Evolutionary conservation across 2,888 invertebrate genomes (phyloP).

Genomic region (Polyploca ridens): DNA sequence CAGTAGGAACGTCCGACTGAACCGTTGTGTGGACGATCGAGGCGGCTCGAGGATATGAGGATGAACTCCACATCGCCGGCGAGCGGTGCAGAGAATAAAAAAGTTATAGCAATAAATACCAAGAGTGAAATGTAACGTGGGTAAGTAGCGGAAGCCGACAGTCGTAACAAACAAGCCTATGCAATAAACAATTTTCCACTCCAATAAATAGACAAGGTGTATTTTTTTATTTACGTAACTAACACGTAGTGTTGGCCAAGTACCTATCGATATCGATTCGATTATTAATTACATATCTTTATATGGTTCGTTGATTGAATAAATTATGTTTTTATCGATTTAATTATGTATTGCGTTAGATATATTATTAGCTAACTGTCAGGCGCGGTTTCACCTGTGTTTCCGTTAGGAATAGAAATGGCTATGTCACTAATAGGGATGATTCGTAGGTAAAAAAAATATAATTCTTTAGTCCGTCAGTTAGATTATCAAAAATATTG

Average conservation of each 20-base stretch:
- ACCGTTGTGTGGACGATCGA: no score
- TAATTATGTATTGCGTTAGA: not conserved
- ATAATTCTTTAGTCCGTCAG: no score
- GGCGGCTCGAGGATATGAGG: no score
- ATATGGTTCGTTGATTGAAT: not conserved
- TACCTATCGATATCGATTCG: slow-evolving; percentile 12
- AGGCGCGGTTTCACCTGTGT: no score
- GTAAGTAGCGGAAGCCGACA: slow-evolving; percentile 17
- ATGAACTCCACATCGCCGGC: no score
- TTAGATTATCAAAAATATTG: no score
- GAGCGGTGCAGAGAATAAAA: no score
- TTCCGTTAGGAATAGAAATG: no score
- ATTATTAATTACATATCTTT: not conserved
- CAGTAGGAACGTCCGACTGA: no score
- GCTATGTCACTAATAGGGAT: no score
- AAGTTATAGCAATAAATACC: not conserved
- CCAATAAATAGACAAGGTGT: slow-evolving; percentile 25
- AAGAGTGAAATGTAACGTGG: not conserved
- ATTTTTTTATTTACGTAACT: slow-evolving; percentile 24
- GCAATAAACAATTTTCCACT: slow-evolving; percentile 31
- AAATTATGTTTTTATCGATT: not conserved
- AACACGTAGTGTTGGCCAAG: slow-evolving; percentile 15
- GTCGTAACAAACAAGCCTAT: slow-evolving; percentile 28
- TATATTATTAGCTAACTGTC: no score
- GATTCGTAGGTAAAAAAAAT: no score